A percentile compares a stretch with the other conserved stretches of the same genome.
Evolutionary conservation across 1,140 invertebrate genomes (phyloP).

Genomic region (Papilio polytes): DNA sequence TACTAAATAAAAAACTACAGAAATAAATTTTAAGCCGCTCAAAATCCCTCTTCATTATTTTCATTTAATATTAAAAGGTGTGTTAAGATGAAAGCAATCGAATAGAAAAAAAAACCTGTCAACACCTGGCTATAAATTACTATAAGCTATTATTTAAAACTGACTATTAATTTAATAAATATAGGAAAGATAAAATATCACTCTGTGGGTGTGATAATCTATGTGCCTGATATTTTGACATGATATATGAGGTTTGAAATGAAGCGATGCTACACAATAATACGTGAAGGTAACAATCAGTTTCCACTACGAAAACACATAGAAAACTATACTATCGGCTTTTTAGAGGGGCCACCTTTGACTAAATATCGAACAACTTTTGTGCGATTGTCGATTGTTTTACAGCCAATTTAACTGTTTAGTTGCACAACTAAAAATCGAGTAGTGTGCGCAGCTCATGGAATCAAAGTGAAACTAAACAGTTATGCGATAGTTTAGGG

Average conservation of each 20-base stretch:
- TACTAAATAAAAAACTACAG: background rate
- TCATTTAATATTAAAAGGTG: background rate
- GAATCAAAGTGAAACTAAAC: no score
- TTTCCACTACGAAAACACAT: background rate
- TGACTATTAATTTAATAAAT: conserved; percentile 22
- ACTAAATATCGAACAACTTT: no score
- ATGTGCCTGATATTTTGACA: conserved; percentile 15
- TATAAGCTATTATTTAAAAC: conserved; percentile 13
- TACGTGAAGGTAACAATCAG: background rate
- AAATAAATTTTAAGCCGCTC: background rate
- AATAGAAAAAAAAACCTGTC: background rate
- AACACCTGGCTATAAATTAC: background rate
- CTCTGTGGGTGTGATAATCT: conserved; percentile 13
- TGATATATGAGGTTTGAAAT: background rate
- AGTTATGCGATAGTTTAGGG: no score
- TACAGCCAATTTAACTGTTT: no score
- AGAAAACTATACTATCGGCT: no score
- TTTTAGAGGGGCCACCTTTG: no score
- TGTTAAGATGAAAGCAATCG: background rate
- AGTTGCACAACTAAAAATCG: no score
- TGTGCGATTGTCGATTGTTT: no score
- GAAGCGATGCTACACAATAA: background rate
- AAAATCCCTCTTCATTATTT: background rate
- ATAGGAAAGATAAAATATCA: conserved; percentile 14
- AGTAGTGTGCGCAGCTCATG: no score